A percentile compares a stretch with the other conserved stretches of the same genome.
phyloP scores from a whole-genome alignment of 2,888 invertebrate species.

The Busseola fusca region DNA sequence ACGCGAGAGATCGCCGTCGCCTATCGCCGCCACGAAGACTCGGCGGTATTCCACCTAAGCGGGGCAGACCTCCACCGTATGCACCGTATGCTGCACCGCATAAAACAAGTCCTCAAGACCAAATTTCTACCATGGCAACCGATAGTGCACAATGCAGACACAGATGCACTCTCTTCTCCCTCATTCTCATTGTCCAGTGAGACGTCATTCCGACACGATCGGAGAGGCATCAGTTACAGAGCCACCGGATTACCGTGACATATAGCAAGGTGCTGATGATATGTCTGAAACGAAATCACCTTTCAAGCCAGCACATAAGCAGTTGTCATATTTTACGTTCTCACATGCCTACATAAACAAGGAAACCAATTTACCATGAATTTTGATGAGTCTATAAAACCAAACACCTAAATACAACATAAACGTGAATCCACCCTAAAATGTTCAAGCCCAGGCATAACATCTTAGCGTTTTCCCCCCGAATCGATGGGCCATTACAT shows the following conservation, averaged over 20 bases:
- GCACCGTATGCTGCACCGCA: too few species aligned
- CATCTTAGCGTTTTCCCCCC: slow-evolving; percentile 1
- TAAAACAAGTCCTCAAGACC: not conserved
- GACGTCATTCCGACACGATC: not conserved
- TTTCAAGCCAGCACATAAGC: not conserved
- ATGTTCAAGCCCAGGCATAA: slow-evolving; percentile 12
- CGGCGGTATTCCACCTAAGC: too few species aligned
- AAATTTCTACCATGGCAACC: not conserved
- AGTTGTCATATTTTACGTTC: not conserved
- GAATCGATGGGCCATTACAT: slow-evolving; percentile 46
- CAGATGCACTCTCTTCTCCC: not conserved
- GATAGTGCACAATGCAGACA: not conserved
- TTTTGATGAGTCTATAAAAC: slow-evolving; percentile 30
- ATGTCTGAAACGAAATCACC: not conserved
- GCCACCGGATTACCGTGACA: too few species aligned
- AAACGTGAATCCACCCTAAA: slow-evolving; percentile 21
- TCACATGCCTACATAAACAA: not conserved
- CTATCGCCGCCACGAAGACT: too few species aligned
- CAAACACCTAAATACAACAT: slow-evolving; percentile 16
- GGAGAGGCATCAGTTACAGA: not conserved
- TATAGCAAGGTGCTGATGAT: not conserved
- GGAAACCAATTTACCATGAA: slow-evolving; percentile 34
- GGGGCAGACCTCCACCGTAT: too few species aligned
- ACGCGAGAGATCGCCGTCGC: too few species aligned
- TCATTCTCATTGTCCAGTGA: too few species aligned